phyloP scores from a whole-genome alignment of 2,797 vertebrate genomes.

The Notamacropus eugenii region DNA sequence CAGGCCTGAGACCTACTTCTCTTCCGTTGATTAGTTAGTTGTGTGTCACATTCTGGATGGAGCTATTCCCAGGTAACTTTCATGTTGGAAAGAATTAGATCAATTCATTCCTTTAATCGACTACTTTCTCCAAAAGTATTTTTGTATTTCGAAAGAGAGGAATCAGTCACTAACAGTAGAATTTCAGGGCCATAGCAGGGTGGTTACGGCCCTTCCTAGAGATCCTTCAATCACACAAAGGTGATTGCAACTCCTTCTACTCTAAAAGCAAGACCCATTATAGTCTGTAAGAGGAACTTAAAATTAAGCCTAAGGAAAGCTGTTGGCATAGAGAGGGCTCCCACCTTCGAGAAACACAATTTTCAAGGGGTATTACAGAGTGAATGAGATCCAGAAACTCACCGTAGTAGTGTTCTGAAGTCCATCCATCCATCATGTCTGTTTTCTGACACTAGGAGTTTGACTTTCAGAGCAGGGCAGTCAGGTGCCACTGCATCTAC shows the following conservation, averaged over 20 bases:
- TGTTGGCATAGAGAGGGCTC: neutral
- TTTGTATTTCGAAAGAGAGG: neutral
- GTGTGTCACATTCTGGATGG: neutral
- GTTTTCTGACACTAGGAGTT: conserved; percentile 85
- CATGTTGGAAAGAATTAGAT: neutral
- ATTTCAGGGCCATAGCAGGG: neutral
- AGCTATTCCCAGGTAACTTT: neutral
- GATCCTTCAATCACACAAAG: neutral
- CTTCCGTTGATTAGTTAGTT: neutral
- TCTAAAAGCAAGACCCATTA: neutral
- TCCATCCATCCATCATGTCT: conserved; percentile 86
- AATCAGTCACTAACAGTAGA: neutral
- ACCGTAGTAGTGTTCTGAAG: conserved; percentile 82
- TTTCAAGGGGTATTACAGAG: neutral
- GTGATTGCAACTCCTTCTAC: neutral
- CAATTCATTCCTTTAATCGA: neutral
- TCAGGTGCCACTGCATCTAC: conserved; percentile 84
- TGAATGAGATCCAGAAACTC: conserved; percentile 46
- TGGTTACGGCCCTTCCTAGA: neutral
- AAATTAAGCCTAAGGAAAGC: neutral
- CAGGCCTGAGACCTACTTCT: neutral
- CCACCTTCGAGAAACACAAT: neutral
- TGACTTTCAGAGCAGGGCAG: conserved; percentile 82
- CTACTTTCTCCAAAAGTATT: neutral
- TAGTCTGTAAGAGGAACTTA: neutral